phyloP scores from a whole-genome alignment of 1,140 invertebrate genomes.

The Adelges cooleyi region DNA sequence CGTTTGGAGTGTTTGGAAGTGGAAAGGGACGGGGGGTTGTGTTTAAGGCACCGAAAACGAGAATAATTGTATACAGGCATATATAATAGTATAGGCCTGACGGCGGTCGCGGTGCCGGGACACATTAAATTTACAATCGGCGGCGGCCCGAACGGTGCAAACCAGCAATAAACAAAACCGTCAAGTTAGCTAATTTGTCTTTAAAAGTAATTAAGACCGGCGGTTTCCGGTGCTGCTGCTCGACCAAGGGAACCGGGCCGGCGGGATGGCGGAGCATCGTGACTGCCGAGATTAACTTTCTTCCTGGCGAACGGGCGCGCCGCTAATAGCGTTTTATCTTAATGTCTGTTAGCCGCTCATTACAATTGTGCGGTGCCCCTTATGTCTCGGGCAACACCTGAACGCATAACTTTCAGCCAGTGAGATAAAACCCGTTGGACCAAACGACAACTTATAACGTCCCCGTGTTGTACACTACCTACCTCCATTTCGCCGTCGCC shows the following conservation, averaged over 20 bases:
- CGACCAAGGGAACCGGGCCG: not conserved
- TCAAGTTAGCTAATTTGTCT: constrained; percentile 26
- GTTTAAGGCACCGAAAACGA: no score
- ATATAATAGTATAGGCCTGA: no score
- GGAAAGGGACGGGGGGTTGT: no score
- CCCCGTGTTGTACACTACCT: not conserved
- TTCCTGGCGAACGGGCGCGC: not conserved
- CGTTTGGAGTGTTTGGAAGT: no score
- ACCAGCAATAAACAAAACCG: constrained; percentile 27
- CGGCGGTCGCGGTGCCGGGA: constrained; percentile 1
- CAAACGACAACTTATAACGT: constrained; percentile 7
- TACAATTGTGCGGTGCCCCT: not conserved
- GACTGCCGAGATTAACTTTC: constrained; percentile 15
- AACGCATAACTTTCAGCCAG: constrained; percentile 4
- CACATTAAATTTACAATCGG: constrained; percentile 26
- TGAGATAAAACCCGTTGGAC: constrained; percentile 24
- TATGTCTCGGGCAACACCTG: constrained; percentile 3
- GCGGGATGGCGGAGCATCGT: not conserved
- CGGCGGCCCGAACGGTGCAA: constrained; percentile 1
- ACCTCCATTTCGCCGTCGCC: not conserved
- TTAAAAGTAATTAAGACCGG: constrained; percentile 28
- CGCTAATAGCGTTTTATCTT: constrained; percentile 26
- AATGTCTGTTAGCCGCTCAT: constrained; percentile 27
- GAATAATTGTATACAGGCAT: no score
- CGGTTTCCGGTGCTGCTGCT: not conserved